Conservation (phyloP, 2,888 invertebrate species). For the Pterostichus madidus region DNA sequence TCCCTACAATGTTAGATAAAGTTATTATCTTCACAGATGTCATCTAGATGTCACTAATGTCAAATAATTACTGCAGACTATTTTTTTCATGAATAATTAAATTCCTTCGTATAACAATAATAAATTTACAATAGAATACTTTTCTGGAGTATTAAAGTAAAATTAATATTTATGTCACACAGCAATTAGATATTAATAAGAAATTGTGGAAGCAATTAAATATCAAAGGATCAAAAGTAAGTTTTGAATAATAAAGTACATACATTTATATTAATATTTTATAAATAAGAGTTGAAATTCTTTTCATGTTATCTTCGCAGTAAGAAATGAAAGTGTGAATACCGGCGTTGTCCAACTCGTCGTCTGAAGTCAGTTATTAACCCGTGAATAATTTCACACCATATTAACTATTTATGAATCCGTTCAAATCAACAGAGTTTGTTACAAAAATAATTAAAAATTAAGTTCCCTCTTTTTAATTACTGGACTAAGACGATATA, state of each 20-base stretch:
- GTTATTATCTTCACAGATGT: too few species aligned
- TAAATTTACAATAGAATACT: too few species aligned
- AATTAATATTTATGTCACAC: too few species aligned
- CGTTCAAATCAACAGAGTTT: constrained; percentile 49
- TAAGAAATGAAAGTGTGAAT: constrained; percentile 19
- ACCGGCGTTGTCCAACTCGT: background rate
- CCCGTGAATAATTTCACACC: constrained; percentile 42
- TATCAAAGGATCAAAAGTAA: constrained; percentile 4
- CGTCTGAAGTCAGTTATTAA: constrained; percentile 42
- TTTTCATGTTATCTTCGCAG: background rate
- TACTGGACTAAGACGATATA: constrained; percentile 56
- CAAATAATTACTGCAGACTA: too few species aligned
- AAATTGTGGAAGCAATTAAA: constrained; percentile 2
- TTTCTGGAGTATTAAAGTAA: too few species aligned
- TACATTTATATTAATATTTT: constrained; percentile 1
- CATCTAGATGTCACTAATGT: too few species aligned
- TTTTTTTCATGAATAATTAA: too few species aligned
- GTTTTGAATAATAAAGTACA: background rate
- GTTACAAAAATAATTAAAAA: constrained; percentile 59
- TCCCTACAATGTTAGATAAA: too few species aligned
- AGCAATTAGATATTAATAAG: background rate
- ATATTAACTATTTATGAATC: constrained; percentile 47
- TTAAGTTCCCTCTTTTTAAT: constrained; percentile 54
- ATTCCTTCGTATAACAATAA: too few species aligned
- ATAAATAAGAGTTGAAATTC: background rate